Base-by-base conservation (phyloP, 2,888 invertebrate species). In the Sericinus montela region DNA sequence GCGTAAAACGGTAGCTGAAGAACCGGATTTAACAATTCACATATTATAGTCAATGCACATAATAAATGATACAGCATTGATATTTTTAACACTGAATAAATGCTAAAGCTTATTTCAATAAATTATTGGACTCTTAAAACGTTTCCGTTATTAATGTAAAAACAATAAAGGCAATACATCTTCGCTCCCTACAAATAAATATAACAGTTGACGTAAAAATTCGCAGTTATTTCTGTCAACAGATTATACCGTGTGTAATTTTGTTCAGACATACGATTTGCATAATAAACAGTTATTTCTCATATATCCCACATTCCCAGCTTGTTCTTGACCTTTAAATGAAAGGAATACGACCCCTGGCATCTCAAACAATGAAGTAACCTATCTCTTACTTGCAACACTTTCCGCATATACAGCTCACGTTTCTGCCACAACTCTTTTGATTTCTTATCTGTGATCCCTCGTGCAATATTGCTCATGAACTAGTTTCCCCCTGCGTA, bases 241-340 rank as follows among this genome's bases (percentile, higher is more conserved):
- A 53, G 44, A 52, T 45, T 54, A 13, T 4, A 40, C 14, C 9
- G 14, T 38, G 25, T 25, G 23, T 60, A 65, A 59, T 62, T 63
- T 59, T 56, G 62, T 45, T 45, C 54, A 48, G 49, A 51, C 63
- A 62, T 67, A 63, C 62, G 57, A 71, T 76, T 73, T 75, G 65
- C 69, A 75, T 73, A 72, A 67, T 71, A 72, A 75, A 63, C 59
- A 57, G 45, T 53, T 62, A 55, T 61, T 64, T 67, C 67, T 60
- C 54, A 60, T 65, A 67, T 74, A 74, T 74, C 69, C 72, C 65
- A 64, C 71, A 77, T 75, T 72, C 71, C 75, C 55, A 56, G 50
- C 29, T 58, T 61, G 77, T 78, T 85, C 86, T 85, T 85, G 84
- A 82, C 84, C 80, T 85, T 83, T 63, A 71, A 74, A 73, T 67